A percentile compares a stretch with the other conserved stretches of the same genome.
Conservation (phyloP, 2,797 vertebrate genomes). For the Megaceryle alcyon region DNA sequence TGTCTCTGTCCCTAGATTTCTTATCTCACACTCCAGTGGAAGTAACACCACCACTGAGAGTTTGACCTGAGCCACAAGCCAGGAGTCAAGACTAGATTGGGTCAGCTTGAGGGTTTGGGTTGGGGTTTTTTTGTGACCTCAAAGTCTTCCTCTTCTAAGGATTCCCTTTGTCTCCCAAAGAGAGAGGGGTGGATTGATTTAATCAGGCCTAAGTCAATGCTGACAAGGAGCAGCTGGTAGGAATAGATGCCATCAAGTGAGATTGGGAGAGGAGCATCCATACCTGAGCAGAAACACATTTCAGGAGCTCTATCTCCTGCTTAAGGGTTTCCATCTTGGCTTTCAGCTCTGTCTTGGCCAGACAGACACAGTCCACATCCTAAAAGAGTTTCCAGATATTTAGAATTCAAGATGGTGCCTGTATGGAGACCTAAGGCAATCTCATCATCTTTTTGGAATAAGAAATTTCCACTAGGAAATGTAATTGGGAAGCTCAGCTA, state of each 20-base stretch:
- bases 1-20: not conserved
- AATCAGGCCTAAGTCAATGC: not conserved
- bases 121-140: not conserved
- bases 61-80: not conserved
- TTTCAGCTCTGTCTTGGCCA: constrained; percentile 89
- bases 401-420: not conserved
- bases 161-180: not conserved
- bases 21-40: not conserved
- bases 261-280: not conserved
- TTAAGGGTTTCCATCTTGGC: constrained; percentile 87
- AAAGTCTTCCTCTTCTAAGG: not conserved
- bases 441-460: not conserved
- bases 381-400: constrained; percentile 50
- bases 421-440: not conserved
- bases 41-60: not conserved
- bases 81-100: not conserved
- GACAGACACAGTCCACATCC: constrained; percentile 89
- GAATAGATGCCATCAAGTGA: not conserved
- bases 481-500: not conserved
- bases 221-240: not conserved
- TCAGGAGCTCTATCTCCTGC: constrained; percentile 89
- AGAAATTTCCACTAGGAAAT: not conserved
- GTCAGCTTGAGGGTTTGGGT: not conserved
- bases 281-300: constrained; percentile 79
- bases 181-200: not conserved